Evolutionary conservation across 2,888 invertebrate species (phyloP).

Genomic region (Poecilobothrus nobilitatus): DNA sequence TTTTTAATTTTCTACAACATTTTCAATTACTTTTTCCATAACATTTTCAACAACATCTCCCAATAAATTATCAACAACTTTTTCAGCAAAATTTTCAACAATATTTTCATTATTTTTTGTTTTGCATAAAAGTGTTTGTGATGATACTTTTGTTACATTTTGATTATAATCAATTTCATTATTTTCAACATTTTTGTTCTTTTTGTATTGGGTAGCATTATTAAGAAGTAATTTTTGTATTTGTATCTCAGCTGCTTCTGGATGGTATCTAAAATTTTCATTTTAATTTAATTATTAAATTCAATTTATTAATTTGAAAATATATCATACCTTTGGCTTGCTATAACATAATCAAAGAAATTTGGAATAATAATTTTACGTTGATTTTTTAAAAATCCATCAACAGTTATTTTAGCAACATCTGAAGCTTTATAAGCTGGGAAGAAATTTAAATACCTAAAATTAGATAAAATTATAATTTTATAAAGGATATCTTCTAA

Average conservation of each 20-base stretch:
- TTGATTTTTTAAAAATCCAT: slow-evolving; percentile 29
- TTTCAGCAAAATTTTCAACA: not conserved
- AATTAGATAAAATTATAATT: not conserved
- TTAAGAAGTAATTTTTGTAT: not conserved
- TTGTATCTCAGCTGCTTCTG: not conserved
- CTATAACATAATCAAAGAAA: slow-evolving; percentile 8
- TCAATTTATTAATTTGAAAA: not conserved
- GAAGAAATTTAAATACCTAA: not conserved
- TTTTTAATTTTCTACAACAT: not conserved
- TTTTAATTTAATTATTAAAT: not conserved
- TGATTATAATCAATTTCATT: not conserved
- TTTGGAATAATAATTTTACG: slow-evolving; percentile 29
- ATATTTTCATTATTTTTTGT: too few relatives aligned
- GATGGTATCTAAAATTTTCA: not conserved
- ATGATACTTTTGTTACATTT: not conserved
- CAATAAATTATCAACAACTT: not conserved
- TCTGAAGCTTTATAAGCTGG: not conserved
- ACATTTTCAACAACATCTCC: not conserved
- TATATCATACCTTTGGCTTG: not conserved
- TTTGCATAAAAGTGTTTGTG: not conserved
- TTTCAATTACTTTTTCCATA: not conserved
- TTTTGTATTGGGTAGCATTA: not conserved
- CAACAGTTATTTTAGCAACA: slow-evolving; percentile 26
- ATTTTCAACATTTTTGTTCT: not conserved
- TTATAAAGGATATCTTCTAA: not conserved